Base-by-base conservation (phyloP, 2,888 invertebrate genomes). In the Lacanobia wlatinum region DNA sequence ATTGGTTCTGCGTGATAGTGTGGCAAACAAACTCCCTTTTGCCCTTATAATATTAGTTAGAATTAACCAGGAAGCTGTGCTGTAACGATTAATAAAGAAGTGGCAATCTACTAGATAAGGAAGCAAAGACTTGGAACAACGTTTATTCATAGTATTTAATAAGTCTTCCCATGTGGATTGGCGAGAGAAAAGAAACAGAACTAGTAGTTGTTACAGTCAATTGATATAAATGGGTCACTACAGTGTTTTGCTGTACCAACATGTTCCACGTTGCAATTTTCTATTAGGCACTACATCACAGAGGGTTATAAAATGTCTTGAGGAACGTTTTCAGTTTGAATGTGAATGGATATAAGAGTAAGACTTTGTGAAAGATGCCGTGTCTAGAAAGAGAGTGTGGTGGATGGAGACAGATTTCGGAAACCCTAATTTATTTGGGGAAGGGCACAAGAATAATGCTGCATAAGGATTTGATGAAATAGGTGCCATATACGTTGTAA, bases 151-250 rank as follows among this genome's bases (percentile, higher is more conserved):
- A 2, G 12, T 65, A 63, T 34, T 46, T 59, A 66, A 21, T 43
- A 71, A 55, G 46, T 64, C 53, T 65, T 62, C 28, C 18, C 59
- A 48, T 70, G 61, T n/a, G 58, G 23, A 55, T 58, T 28, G n/a
- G 21, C 3, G 52, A 48, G 67, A 52, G 40, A 52, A 61, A 78
- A 74, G 60, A 78, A 60, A 70, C 53, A 53, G 53, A 52, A 52
- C 28, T 43, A 6, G 3, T 69, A 59, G 69, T 80, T 56, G 58
- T 73, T 78, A 55, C 21, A 62, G 50, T 34, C 59, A 78, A 80
- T 80, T 80, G 58, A 66, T 38, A 65, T 38, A 80, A 80, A 69
- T 73, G 18, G 82, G 73, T 66, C 73, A 63, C 40, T 52, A 18
- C 10, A 78, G 40, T 59, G 64, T 66, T 72, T 69, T 69, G 67